Evolutionary conservation across 2,113 vertebrate genomes (phyloP), one percentile per base, ranked within the genome.

Genomic region (Anser brachyrhynchus): DNA sequence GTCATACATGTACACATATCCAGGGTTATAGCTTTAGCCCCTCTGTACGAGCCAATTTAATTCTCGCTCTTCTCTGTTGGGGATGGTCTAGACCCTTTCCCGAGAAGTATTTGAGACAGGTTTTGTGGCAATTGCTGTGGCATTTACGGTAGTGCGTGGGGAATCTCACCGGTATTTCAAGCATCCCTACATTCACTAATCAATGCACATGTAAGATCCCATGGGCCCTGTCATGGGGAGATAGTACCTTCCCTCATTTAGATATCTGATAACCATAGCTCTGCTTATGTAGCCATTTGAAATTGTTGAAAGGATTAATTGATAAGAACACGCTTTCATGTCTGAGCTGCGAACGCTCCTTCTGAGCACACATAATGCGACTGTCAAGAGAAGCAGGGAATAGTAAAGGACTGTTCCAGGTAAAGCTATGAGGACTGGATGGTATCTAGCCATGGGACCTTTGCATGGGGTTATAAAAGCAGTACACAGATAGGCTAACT

Each of bases 281-380:
- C 52, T 76, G 64, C 20, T 79, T 59, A 51, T 39, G 44, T 57
- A 61, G 39, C 28, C n/a, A 11, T 74, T 28, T 87, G 39, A 87
- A 90, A 78, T n/a, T 51, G 9, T 58, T 87, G 31, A 69, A 95
- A 81, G 69, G 75, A 77, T 94, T 90, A 73, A 77, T 64, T 75
- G 43, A 25, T 65, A 86, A 81, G 49, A 87, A 81, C 49, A 37
- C 29, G 7, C 19, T 90, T 89, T 84, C n/a, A 57, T 51, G 37
- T 69, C 58, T 66, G 71, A 89, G 15, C 44, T 46, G 20, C 35
- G 39, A 58, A 57, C 13, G 2, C 33, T 77, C 18, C 73, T 86
- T 84, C 83, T 92, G 58, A 79, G 35, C 10, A 43, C 17, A 73
- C 3, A 3, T 25, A 22, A 80, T 52, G 43, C 54, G 25, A 49